Conservation (phyloP, 2,888 invertebrate genomes). For the Acrocyrtus sp. region DNA sequence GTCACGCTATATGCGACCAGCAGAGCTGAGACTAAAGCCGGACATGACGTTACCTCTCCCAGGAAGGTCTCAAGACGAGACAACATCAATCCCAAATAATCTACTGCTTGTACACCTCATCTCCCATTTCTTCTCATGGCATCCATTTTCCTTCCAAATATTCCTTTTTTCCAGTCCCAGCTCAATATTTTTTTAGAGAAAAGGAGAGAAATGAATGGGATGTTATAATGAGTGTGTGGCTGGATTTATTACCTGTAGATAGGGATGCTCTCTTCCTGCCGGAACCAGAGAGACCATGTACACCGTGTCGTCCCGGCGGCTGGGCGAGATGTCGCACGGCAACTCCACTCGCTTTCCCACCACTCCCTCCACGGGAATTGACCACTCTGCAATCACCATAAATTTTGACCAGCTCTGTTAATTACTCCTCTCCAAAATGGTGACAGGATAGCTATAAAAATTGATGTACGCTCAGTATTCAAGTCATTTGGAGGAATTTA, state of each 20-base stretch:
- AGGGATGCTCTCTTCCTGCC: slow-evolving; percentile 63
- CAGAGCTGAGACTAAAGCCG: slow-evolving; percentile 43
- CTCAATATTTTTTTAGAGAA: no score
- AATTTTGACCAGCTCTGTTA: slow-evolving; percentile 47
- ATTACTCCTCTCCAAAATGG: no score
- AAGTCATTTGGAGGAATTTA: no score
- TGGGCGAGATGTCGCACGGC: slow-evolving; percentile 86
- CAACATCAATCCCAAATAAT: slow-evolving; percentile 61
- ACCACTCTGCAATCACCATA: slow-evolving; percentile 56
- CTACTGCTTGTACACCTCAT: slow-evolving; percentile 54
- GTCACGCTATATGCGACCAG: not conserved
- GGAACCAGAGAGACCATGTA: slow-evolving; percentile 90
- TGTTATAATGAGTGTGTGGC: slow-evolving; percentile 47
- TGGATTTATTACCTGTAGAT: slow-evolving; percentile 63
- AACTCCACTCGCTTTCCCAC: slow-evolving; percentile 82
- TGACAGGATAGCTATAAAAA: no score
- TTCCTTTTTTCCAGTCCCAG: no score
- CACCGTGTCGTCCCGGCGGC: slow-evolving; percentile 81
- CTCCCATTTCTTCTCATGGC: no score
- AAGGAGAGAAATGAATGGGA: slow-evolving; percentile 41
- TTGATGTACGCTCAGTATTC: no score
- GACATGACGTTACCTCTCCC: slow-evolving; percentile 46
- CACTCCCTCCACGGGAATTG: slow-evolving; percentile 76
- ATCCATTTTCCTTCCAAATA: no score
- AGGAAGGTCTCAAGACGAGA: slow-evolving; percentile 52